phyloP scores from a whole-genome alignment of 2,113 vertebrate species.

The Psilopsiagon aurifrons region DNA sequence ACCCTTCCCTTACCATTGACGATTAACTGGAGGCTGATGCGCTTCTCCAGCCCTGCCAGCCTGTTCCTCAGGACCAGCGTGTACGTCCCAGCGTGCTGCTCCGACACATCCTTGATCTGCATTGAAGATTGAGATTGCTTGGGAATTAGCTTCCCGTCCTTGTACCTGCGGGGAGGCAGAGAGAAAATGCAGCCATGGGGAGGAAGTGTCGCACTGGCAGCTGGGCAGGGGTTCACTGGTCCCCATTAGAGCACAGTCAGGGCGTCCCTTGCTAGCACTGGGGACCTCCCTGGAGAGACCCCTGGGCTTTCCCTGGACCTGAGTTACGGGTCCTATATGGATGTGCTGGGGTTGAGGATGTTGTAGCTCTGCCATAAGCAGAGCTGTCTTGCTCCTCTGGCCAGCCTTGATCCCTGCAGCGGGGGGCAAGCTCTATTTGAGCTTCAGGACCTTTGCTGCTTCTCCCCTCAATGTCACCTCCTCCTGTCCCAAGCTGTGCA shows the following conservation, averaged over 20 bases:
- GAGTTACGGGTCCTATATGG: accelerated
- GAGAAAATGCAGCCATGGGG: conserved; percentile 52
- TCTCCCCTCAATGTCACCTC: neutral
- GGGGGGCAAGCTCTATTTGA: neutral
- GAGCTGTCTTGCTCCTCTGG: neutral
- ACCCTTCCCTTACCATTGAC: conserved; percentile 85
- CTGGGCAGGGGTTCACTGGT: neutral
- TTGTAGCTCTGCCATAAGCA: neutral
- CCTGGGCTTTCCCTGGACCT: neutral
- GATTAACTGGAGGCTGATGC: conserved; percentile 85
- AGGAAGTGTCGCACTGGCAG: conserved; percentile 39
- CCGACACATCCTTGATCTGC: conserved; percentile 90
- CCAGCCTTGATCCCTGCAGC: neutral
- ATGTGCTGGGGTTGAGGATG: neutral
- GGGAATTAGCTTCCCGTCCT: conserved; percentile 85
- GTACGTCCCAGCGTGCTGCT: conserved; percentile 87
- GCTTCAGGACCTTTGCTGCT: neutral
- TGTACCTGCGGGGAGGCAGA: conserved; percentile 82
- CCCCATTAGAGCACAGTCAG: neutral
- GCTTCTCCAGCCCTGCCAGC: conserved; percentile 79
- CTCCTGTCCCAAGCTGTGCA: neutral
- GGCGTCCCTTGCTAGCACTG: neutral
- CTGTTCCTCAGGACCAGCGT: conserved; percentile 84
- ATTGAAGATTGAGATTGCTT: conserved; percentile 85
- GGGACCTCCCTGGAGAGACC: neutral